These are phyloP conservation scores for Acanthacorydalis orientalis DNA, from an alignment of 2,888 invertebrate genomes.

Conservation along the genomic window DNA sequence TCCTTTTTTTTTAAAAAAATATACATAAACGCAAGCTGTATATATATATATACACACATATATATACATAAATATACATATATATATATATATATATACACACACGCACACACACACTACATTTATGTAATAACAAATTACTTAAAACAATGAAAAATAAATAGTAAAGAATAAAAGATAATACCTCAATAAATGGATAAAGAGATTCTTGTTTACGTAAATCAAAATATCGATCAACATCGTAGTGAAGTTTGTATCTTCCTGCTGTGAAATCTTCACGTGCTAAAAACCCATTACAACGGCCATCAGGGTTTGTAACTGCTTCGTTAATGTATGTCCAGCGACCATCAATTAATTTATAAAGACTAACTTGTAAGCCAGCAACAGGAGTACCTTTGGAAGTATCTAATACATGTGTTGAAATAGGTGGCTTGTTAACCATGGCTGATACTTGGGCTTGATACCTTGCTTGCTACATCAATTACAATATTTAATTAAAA, in stretches of 20 bases:
- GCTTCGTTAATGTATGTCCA: conserved; percentile 53
- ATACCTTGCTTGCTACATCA: conserved; percentile 13
- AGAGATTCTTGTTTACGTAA: conserved; percentile 39
- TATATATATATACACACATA: no score
- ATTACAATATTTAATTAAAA: neutral
- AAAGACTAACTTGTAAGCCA: conserved; percentile 48
- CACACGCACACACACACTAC: neutral
- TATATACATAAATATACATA: no score
- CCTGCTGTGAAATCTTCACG: conserved; percentile 42
- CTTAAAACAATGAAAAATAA: neutral
- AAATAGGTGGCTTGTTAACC: conserved; percentile 35
- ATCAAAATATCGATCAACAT: conserved; percentile 54
- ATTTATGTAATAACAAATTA: neutral
- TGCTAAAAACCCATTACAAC: conserved; percentile 43
- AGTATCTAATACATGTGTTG: conserved; percentile 61
- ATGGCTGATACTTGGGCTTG: conserved; percentile 8
- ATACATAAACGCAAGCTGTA: no score
- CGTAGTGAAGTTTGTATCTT: conserved; percentile 57
- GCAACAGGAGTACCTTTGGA: conserved; percentile 47
- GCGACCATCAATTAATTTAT: conserved; percentile 41
- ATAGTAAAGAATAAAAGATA: conserved; percentile 1
- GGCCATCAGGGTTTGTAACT: conserved; percentile 46
- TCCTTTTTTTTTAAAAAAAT: no score
- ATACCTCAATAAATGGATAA: conserved; percentile 62
- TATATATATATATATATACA: neutral